phyloP scores from a whole-genome alignment of 1,140 invertebrate genomes.

The Drosophila micromelanica region DNA sequence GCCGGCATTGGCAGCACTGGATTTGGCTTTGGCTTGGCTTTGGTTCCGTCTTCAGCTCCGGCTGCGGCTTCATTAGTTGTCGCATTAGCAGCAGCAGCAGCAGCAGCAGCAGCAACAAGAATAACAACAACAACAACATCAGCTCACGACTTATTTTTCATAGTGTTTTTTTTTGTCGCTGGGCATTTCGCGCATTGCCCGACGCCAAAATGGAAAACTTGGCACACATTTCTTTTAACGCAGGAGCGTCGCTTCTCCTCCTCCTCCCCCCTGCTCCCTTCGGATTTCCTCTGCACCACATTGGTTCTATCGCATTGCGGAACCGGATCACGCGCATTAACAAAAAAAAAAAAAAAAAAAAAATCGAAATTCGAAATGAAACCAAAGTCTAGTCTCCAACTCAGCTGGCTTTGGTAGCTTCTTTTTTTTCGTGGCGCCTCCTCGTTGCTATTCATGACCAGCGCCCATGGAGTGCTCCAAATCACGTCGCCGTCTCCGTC shows the following conservation, averaged over 20 bases:
- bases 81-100: constrained; percentile 42
- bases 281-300: not conserved
- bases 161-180: not conserved
- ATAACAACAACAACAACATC: constrained; percentile 4
- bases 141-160: constrained; percentile 26
- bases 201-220: constrained; percentile 44
- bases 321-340: constrained; percentile 43
- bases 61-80: constrained; percentile 61
- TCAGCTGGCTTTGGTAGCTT: too few relatives aligned
- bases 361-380: constrained; percentile 45
- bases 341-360: too few relatives aligned
- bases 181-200: constrained; percentile 25
- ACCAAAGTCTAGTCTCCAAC: constrained; percentile 11
- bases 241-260: constrained; percentile 1
- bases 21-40: constrained; percentile 1
- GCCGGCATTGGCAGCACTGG: constrained; percentile 36
- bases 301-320: constrained; percentile 41
- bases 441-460: constrained; percentile 56
- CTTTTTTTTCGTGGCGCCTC: too few relatives aligned
- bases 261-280: not conserved
- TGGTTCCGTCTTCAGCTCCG: constrained; percentile 23
- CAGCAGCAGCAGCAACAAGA: not conserved
- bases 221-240: constrained; percentile 69
- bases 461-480: constrained; percentile 43
- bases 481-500: constrained; percentile 51